phyloP scores from a whole-genome alignment of 2,113 vertebrate genomes.

The Rhea pennata region DNA sequence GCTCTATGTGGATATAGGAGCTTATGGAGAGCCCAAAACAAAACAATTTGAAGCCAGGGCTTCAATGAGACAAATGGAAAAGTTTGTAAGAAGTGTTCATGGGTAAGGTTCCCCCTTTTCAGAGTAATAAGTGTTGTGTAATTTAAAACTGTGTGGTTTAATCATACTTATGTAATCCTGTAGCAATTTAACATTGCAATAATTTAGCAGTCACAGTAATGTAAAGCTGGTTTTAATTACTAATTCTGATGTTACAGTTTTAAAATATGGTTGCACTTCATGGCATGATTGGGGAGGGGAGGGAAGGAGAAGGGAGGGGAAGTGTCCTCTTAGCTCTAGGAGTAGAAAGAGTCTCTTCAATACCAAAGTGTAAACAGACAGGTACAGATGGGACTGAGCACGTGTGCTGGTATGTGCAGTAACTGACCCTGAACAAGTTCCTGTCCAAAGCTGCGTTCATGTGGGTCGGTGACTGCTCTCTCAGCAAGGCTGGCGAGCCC shows the following conservation, averaged over 20 bases:
- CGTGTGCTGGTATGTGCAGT: not conserved
- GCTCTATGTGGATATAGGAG: constrained; percentile 94
- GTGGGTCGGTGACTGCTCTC: fast-evolving
- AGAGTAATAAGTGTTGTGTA: not conserved
- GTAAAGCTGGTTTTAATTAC: not conserved
- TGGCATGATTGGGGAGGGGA: not conserved
- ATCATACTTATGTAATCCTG: not conserved
- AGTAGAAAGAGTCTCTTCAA: not conserved
- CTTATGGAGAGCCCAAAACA: constrained; percentile 91
- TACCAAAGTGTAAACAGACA: not conserved
- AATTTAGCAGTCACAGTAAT: not conserved
- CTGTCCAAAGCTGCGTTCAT: not conserved
- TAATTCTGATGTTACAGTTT: not conserved
- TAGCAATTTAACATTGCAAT: not conserved
- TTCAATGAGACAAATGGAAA: constrained; percentile 92
- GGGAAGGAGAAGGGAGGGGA: no score
- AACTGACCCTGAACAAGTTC: not conserved
- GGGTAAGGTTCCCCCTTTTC: constrained; percentile 81
- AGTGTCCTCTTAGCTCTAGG: not conserved
- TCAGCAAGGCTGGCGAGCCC: not conserved
- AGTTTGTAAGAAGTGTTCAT: constrained; percentile 92
- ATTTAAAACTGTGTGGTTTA: not conserved
- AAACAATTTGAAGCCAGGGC: constrained; percentile 93
- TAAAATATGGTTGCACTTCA: not conserved
- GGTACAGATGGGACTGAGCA: not conserved